Percentiles rank a stretch among this genome's conserved stretches.
These are phyloP conservation scores for Catharus bicknelli DNA, from an alignment of 2,113 vertebrate genomes.

Conservation along the genomic window DNA sequence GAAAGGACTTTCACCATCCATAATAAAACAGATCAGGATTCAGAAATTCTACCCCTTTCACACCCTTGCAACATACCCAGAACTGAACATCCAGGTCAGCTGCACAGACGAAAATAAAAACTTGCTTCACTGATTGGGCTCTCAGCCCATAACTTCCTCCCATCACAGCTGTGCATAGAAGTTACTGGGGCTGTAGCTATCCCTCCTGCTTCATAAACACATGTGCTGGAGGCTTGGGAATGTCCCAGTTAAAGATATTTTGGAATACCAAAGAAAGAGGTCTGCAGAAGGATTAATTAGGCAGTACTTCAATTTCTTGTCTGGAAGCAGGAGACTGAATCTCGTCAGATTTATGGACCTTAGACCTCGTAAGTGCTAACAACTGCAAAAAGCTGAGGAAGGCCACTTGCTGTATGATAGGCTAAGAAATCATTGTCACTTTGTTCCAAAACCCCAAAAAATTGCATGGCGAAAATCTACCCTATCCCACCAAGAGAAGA, in stretches of 20 bases:
- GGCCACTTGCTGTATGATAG: background rate
- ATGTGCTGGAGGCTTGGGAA: background rate
- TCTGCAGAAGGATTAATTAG: background rate
- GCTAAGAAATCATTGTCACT: background rate
- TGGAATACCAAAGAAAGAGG: background rate
- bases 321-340: background rate
- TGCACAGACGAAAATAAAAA: conserved; percentile 63
- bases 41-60: conserved; percentile 67
- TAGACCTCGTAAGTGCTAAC: fast-evolving
- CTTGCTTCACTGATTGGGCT: conserved; percentile 55
- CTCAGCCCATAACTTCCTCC: conserved; percentile 29
- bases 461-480: background rate
- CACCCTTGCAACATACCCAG: conserved; percentile 52
- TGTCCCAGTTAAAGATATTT: background rate
- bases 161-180: conserved; percentile 58
- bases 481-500: background rate
- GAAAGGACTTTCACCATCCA: conserved; percentile 20
- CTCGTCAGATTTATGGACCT: background rate
- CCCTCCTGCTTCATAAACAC: conserved; percentile 20
- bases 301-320: background rate
- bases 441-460: background rate
- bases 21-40: conserved; percentile 34
- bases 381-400: background rate
- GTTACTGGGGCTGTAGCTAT: conserved; percentile 32
- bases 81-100: conserved; percentile 68